phyloP scores from a whole-genome alignment of 2,797 vertebrate species.

The Chaunax sp. region DNA sequence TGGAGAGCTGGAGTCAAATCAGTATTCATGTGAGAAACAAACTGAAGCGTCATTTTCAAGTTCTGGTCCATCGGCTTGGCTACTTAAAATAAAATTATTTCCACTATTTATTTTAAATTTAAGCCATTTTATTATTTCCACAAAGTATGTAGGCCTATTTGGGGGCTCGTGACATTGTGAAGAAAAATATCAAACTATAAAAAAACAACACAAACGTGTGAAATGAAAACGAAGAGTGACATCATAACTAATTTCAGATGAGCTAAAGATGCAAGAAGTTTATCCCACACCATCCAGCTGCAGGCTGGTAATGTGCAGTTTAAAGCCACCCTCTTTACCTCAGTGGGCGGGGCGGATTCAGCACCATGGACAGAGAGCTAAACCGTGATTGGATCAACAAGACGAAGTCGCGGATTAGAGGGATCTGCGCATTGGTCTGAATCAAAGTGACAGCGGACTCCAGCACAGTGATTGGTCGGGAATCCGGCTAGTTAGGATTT shows the following conservation, averaged over 20 bases:
- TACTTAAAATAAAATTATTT: no score
- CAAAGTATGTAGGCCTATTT: background rate
- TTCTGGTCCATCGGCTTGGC: background rate
- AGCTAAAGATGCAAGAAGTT: background rate
- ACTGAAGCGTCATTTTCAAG: background rate
- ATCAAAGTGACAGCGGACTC: slow-evolving; percentile 49
- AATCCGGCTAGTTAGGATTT: slow-evolving; percentile 19
- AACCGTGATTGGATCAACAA: slow-evolving; percentile 62
- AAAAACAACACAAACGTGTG: background rate
- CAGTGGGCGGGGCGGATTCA: slow-evolving; percentile 42
- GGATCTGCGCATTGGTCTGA: slow-evolving; percentile 70
- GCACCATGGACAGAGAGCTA: slow-evolving; percentile 77
- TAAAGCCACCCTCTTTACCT: background rate
- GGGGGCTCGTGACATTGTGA: no score
- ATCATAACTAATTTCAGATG: background rate
- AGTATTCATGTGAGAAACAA: slow-evolving; percentile 11
- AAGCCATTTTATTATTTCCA: background rate
- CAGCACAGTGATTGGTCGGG: slow-evolving; percentile 57
- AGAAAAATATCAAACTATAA: no score
- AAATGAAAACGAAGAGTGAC: background rate
- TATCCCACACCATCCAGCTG: no score
- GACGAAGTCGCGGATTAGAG: slow-evolving; percentile 65
- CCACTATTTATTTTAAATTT: no score
- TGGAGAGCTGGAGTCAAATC: slow-evolving; percentile 24
- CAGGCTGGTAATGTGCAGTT: no score